Conservation (phyloP, 2,113 vertebrate genomes). For the Pseudonaja textilis region DNA sequence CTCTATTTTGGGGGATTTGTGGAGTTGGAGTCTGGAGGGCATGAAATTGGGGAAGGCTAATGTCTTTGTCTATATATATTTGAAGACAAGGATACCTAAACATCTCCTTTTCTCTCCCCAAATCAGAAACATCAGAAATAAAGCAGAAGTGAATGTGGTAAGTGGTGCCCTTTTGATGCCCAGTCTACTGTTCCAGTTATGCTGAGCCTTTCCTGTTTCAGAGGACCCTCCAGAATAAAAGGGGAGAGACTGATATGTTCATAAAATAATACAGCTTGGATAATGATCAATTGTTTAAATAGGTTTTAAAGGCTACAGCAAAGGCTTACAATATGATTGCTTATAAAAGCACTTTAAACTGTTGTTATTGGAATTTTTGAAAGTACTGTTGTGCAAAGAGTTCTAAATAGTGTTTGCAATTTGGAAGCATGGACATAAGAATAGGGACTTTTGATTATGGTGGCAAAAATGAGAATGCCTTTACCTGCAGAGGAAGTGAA, state of each 20-base stretch:
- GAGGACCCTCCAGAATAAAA: background rate
- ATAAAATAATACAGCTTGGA: background rate
- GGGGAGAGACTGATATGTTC: background rate
- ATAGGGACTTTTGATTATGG: background rate
- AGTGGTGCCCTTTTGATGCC: background rate
- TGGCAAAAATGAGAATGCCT: background rate
- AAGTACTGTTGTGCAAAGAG: background rate
- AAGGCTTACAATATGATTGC: background rate
- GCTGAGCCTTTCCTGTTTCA: background rate
- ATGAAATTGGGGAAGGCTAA: background rate
- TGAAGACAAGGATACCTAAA: background rate
- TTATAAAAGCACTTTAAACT: slow-evolving; percentile 3
- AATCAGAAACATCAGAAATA: background rate
- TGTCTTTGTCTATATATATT: background rate
- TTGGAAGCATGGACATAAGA: background rate
- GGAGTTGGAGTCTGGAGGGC: background rate
- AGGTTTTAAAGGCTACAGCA: background rate
- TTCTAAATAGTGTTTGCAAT: slow-evolving; percentile 14
- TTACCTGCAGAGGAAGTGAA: background rate
- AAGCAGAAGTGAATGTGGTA: background rate
- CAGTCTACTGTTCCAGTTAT: background rate
- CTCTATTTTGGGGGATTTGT: background rate
- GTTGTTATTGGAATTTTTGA: background rate
- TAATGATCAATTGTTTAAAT: background rate
- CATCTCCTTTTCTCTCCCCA: background rate